Conservation (phyloP, 2,888 invertebrate species). For the Raillietiella orientalis region DNA sequence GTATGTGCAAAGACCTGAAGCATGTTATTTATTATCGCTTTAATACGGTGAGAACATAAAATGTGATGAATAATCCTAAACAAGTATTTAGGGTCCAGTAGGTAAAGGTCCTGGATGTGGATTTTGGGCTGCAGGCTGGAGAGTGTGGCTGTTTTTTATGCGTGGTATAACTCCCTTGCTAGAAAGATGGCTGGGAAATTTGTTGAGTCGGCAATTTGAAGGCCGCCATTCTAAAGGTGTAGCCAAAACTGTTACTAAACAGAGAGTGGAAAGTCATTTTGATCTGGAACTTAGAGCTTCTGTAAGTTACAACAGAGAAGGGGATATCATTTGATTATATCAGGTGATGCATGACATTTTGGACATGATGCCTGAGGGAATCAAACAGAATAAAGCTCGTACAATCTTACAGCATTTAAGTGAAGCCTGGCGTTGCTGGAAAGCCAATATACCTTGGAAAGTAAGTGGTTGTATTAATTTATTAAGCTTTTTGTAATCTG, state of each 20-base stretch:
- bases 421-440: slow-evolving; percentile 99
- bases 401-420: slow-evolving; percentile 95
- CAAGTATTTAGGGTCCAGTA: slow-evolving; percentile 92
- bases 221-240: slow-evolving; percentile 98
- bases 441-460: slow-evolving; percentile 99
- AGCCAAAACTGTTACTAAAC: slow-evolving; percentile 98
- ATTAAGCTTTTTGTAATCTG: not conserved
- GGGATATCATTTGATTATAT: too few species aligned
- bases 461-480: slow-evolving; percentile 14
- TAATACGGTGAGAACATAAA: slow-evolving; percentile 75
- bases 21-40: slow-evolving; percentile 97
- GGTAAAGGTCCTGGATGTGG: slow-evolving; percentile 97
- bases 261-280: slow-evolving; percentile 96
- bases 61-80: too few species aligned
- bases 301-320: slow-evolving; percentile 19
- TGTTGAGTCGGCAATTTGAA: slow-evolving; percentile 92
- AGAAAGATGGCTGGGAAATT: slow-evolving; percentile 96
- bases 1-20: slow-evolving; percentile 99
- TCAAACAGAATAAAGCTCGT: slow-evolving; percentile 97
- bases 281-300: slow-evolving; percentile 92
- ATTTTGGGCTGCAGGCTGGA: slow-evolving; percentile 96
- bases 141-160: slow-evolving; percentile 99
- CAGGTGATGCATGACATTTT: slow-evolving; percentile 58
- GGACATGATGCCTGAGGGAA: slow-evolving; percentile 99
- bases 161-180: slow-evolving; percentile 88